These are phyloP conservation scores for Stratiolaelaps scimitus DNA, from an alignment of 1,140 invertebrate species.

Conservation along the genomic window DNA sequence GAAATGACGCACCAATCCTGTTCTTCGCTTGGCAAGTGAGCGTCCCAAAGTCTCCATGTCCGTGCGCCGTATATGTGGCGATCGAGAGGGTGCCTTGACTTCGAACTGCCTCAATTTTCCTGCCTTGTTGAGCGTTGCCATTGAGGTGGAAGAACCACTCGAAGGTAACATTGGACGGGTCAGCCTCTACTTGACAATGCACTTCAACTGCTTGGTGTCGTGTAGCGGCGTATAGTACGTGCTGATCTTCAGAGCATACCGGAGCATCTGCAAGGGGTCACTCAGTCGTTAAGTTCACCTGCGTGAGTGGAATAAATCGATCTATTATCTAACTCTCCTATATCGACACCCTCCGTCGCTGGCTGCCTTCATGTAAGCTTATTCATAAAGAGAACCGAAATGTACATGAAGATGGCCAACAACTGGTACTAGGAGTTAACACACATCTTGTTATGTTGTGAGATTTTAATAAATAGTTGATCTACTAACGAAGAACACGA, in stretches of 20 bases:
- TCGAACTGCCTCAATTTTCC: conserved; percentile 42
- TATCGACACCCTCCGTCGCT: too few relatives aligned
- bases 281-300: too few relatives aligned
- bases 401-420: too few relatives aligned
- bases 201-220: conserved; percentile 36
- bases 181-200: conserved; percentile 38
- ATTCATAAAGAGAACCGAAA: too few relatives aligned
- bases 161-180: conserved; percentile 35
- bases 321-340: too few relatives aligned
- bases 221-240: conserved; percentile 33
- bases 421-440: too few relatives aligned
- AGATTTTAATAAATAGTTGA: background rate
- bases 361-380: too few relatives aligned
- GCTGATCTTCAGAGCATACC: conserved; percentile 35
- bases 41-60: conserved; percentile 58
- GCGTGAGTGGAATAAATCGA: too few relatives aligned
- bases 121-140: conserved; percentile 27
- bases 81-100: conserved; percentile 45
- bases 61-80: conserved; percentile 50
- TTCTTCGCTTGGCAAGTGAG: conserved; percentile 72
- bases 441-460: background rate
- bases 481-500: conserved; percentile 34
- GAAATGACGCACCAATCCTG: conserved; percentile 48
- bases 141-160: conserved; percentile 35
- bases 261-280: conserved; percentile 34